phyloP scores from a whole-genome alignment of 2,113 vertebrate species.

The Felis chaus region DNA sequence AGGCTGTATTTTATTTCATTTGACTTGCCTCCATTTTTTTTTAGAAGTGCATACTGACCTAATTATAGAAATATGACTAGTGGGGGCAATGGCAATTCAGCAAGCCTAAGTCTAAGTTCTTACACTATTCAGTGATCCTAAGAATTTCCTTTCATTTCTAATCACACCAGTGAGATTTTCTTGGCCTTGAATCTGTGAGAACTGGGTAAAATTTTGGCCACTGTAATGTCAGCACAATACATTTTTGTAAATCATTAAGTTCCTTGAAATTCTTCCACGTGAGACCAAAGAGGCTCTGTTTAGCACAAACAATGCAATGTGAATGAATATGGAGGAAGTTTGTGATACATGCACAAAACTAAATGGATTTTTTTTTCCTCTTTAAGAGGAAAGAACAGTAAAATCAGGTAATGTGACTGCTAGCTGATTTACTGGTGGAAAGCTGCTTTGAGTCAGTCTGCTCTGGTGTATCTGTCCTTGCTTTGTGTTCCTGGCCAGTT shows the following conservation, averaged over 20 bases:
- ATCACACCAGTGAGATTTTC: constrained; percentile 39
- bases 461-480: not conserved
- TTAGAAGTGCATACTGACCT: not conserved
- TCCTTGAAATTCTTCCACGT: constrained; percentile 47
- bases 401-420: not conserved
- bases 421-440: not conserved
- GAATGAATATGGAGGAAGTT: not conserved
- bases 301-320: not conserved
- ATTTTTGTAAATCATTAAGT: constrained; percentile 52
- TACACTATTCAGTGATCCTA: not conserved
- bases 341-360: not conserved
- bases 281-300: not conserved
- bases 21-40: not conserved
- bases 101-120: not conserved
- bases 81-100: not conserved
- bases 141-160: constrained; percentile 48
- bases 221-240: not conserved
- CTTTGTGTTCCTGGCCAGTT: not conserved
- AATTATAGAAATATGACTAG: constrained; percentile 36
- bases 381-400: not conserved
- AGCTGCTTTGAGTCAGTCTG: not conserved
- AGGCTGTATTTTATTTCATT: constrained; percentile 39
- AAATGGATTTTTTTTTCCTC: not conserved
- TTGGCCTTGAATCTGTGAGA: constrained; percentile 60
- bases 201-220: constrained; percentile 36